Percentiles rank a stretch among this genome's conserved stretches.
phyloP scores from a whole-genome alignment of 2,113 vertebrate genomes.

The Odontesthes bonariensis region DNA sequence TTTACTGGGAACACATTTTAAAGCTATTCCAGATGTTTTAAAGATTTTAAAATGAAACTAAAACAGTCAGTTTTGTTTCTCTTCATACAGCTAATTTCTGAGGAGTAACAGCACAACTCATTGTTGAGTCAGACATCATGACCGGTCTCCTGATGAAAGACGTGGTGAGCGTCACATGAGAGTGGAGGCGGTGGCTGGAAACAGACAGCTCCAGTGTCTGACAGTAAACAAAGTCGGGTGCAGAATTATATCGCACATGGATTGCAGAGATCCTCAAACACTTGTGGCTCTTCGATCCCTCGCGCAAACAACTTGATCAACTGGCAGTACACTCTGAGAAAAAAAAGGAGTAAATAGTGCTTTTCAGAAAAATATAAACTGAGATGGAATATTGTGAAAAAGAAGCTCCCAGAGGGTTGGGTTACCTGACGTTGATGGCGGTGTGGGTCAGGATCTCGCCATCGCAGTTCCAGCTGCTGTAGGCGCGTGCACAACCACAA shows the following conservation, averaged over 20 bases:
- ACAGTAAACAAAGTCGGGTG: neutral
- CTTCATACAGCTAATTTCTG: neutral
- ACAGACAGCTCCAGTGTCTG: slow-evolving; percentile 34
- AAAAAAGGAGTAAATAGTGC: neutral
- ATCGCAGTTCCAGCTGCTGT: slow-evolving; percentile 96
- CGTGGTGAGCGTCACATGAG: slow-evolving; percentile 11
- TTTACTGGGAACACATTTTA: no score
- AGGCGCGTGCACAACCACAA: slow-evolving; percentile 82
- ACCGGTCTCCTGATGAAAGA: neutral
- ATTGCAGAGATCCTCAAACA: slow-evolving; percentile 73
- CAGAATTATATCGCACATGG: slow-evolving; percentile 60
- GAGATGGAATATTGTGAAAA: neutral
- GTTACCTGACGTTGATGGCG: slow-evolving; percentile 90
- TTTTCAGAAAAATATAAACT: neutral
- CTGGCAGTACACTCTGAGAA: slow-evolving; percentile 92
- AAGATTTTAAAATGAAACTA: no score
- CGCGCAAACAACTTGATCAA: slow-evolving; percentile 93
- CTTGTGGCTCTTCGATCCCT: slow-evolving; percentile 87
- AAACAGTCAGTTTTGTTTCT: neutral
- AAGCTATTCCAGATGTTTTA: no score
- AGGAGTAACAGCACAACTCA: slow-evolving; percentile 8
- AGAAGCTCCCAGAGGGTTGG: neutral
- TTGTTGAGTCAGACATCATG: neutral
- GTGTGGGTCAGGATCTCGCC: slow-evolving; percentile 90
- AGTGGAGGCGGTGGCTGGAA: neutral